Percentiles rank a stretch among this genome's conserved stretches.
These are phyloP conservation scores for Venustaconcha ellipsiformis DNA, from an alignment of 1,140 invertebrate species.

Conservation along the genomic window DNA sequence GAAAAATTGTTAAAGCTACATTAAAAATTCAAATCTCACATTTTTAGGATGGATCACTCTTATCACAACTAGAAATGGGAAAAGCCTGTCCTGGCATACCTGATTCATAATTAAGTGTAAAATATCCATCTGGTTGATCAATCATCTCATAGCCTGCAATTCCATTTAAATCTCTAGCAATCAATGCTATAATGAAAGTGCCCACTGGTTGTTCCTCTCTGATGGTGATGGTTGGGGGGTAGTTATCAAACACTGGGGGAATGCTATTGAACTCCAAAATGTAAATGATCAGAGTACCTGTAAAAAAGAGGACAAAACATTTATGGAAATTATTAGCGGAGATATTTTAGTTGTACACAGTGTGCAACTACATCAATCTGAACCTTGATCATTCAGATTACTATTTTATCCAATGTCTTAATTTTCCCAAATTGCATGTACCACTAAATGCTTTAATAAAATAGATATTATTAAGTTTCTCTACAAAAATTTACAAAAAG, in stretches of 20 bases:
- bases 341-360: too few relatives aligned
- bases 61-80: not conserved
- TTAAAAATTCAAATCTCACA: too few relatives aligned
- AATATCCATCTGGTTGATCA: slow-evolving; percentile 65
- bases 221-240: slow-evolving; percentile 64
- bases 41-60: not conserved
- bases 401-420: too few relatives aligned
- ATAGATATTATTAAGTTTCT: too few relatives aligned
- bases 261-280: slow-evolving; percentile 15
- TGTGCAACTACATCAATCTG: too few relatives aligned
- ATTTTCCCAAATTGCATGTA: too few relatives aligned
- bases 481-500: too few relatives aligned
- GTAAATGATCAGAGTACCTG: slow-evolving; percentile 9
- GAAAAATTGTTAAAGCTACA: too few relatives aligned
- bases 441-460: too few relatives aligned
- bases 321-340: too few relatives aligned
- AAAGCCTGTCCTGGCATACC: slow-evolving; percentile 37
- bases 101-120: slow-evolving; percentile 77
- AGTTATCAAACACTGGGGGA: slow-evolving; percentile 9
- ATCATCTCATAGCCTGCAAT: slow-evolving; percentile 49
- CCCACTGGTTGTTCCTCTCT: slow-evolving; percentile 87
- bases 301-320: too few relatives aligned
- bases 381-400: too few relatives aligned
- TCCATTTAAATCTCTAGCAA: slow-evolving; percentile 83
- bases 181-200: slow-evolving; percentile 82